Base-by-base conservation (phyloP, 2,113 vertebrate genomes). In the Excalfactoria chinensis region DNA sequence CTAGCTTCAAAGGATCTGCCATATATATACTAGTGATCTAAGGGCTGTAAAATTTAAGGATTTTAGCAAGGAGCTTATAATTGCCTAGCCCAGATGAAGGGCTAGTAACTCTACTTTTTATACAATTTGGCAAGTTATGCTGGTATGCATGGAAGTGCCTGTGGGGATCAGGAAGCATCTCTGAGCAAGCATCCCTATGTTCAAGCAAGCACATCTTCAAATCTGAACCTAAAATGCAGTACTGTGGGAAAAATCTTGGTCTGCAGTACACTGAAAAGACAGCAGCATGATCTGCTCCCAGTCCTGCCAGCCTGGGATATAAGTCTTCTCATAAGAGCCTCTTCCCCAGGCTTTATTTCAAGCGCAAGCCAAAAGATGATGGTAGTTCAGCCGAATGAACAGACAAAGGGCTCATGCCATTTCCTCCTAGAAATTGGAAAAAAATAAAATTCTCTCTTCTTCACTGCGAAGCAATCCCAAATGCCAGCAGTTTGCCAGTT, bases 61-160 rank as follows among this genome's bases (percentile, higher is more conserved):
- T 51, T 91, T 72, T 58, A 71, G n/a, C 58, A 91, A 93, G 46
- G 32, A 67, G 53, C 28, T 96, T 95, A 95, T 92, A 43, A 4
- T 86, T 93, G 55, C 59, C 46, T 59, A 70, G 59, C 49, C 22
- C 73, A 83, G 51, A 75, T n/a, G 78, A 96, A 95, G 32, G 51
- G 84, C 56, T 84, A 35, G 44, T 48, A 67, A 43, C 72, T 53
- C 66, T 69, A 41, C 59, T 77, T 88, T 77, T 46, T 48, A 41
- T 46, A 91, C 59, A 30, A 0, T 67, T 84, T 55, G 51, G 64
- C 70, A 87, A 68, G 41, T 43, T 20, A 46, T 43, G 34, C 25
- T 26, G 44, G 49, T 23, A 20, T 20, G 16, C 28, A 46, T 40
- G 64, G 21, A 84, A 51, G 59, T 48, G 25, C 56, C 46, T 71